Evolutionary conservation across 2,888 invertebrate genomes (phyloP).

Genomic region (Hyalella azteca): DNA sequence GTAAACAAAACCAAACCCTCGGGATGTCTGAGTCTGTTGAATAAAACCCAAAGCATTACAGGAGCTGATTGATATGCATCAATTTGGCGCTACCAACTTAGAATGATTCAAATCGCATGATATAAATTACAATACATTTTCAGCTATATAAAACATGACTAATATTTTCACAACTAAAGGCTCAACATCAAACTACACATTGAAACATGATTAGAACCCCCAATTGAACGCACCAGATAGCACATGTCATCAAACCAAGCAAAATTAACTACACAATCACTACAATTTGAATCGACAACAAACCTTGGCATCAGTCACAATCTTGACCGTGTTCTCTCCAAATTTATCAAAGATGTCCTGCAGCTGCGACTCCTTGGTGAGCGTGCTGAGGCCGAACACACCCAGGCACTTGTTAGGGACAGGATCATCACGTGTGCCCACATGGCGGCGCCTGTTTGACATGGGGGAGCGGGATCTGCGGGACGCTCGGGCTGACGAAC

Average conservation of each 20-base stretch:
- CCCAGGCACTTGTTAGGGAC: conserved; percentile 88
- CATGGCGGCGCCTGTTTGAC: conserved; percentile 79
- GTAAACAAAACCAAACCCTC: conserved; percentile 97
- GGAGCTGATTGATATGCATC: too few species aligned
- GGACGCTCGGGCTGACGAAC: conserved; percentile 4
- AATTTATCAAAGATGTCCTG: conserved; percentile 91
- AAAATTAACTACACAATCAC: not conserved
- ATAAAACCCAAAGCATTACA: too few species aligned
- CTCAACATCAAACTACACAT: conserved; percentile 38
- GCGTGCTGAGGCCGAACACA: conserved; percentile 90
- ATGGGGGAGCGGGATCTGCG: conserved; percentile 73
- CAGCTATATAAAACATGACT: not conserved
- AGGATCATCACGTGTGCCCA: conserved; percentile 79
- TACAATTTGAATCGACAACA: conserved; percentile 58
- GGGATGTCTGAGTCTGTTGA: conserved; percentile 89
- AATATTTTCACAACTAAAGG: not conserved
- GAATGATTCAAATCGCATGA: too few species aligned
- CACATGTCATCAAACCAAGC: not conserved
- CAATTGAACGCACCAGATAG: not conserved
- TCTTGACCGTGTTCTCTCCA: conserved; percentile 66
- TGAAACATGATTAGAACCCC: conserved; percentile 41
- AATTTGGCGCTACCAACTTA: too few species aligned
- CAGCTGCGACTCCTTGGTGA: conserved; percentile 90
- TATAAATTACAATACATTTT: too few species aligned
- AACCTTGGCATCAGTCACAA: conserved; percentile 95